A percentile compares a stretch with the other conserved stretches of the same genome.
Conservation (phyloP, 2,888 invertebrate genomes). For the Epirrhoe tristata region DNA sequence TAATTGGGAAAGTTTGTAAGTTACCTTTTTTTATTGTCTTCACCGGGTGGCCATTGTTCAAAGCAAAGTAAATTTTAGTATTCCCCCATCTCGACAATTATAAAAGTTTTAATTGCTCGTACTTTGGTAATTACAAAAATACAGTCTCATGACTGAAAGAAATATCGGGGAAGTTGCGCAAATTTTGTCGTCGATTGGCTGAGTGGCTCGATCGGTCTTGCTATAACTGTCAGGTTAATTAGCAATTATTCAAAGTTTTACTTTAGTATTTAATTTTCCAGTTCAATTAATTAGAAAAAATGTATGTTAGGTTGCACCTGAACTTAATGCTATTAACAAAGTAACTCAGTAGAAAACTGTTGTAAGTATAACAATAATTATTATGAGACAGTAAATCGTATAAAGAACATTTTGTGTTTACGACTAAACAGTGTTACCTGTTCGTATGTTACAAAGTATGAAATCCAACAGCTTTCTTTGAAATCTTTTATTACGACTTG, state of each 20-base stretch:
- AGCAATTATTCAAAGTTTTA: slow-evolving; percentile 7
- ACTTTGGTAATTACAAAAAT: slow-evolving; percentile 84
- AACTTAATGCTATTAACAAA: not conserved
- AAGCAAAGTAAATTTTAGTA: slow-evolving; percentile 76
- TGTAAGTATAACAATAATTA: too few species aligned
- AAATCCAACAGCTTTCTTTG: too few species aligned
- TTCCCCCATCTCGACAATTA: slow-evolving; percentile 79
- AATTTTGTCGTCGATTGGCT: slow-evolving; percentile 39
- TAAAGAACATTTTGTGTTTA: too few species aligned
- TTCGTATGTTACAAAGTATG: too few species aligned
- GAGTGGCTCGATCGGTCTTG: slow-evolving; percentile 35
- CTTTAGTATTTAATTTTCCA: not conserved
- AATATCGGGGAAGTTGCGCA: slow-evolving; percentile 52
- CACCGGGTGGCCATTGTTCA: slow-evolving; percentile 77
- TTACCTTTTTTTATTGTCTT: slow-evolving; percentile 77
- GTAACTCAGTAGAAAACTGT: too few species aligned
- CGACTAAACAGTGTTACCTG: too few species aligned
- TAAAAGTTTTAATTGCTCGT: slow-evolving; percentile 84
- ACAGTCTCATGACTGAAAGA: slow-evolving; percentile 73
- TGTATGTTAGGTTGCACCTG: not conserved
- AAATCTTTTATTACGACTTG: too few species aligned
- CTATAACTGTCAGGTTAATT: slow-evolving; percentile 37
- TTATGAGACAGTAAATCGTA: too few species aligned
- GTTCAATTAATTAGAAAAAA: not conserved
- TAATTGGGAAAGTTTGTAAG: slow-evolving; percentile 80